These are phyloP conservation scores for Eufriesea mexicana DNA, from an alignment of 1,140 invertebrate genomes.

Conservation along the genomic window DNA sequence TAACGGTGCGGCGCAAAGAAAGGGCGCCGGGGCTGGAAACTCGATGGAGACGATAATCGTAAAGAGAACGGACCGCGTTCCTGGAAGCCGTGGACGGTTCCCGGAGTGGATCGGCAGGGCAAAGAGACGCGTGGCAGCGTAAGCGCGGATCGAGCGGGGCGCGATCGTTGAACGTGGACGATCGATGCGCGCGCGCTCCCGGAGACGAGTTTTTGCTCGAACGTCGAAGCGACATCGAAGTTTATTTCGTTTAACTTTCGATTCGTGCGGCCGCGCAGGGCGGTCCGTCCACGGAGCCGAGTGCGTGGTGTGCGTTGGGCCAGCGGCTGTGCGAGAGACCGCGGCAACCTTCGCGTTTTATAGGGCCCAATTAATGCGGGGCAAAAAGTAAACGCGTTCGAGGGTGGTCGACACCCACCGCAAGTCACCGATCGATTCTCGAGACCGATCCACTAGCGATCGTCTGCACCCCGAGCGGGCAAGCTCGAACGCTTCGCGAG, in stretches of 20 bases:
- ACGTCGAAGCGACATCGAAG: constrained; percentile 45
- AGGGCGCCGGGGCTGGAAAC: neutral
- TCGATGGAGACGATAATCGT: constrained; percentile 39
- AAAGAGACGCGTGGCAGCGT: constrained; percentile 31
- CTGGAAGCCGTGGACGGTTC: constrained; percentile 33
- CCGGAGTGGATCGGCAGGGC: constrained; percentile 26
- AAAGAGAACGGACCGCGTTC: constrained; percentile 23
- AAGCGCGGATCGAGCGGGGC: constrained; percentile 22
- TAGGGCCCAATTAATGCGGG: constrained; percentile 74
- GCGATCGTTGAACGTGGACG: constrained; percentile 41
- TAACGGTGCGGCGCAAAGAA: neutral
- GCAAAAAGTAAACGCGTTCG: constrained; percentile 72
- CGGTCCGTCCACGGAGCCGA: constrained; percentile 34
- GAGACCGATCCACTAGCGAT: too few species aligned
- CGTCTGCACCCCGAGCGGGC: too few species aligned
- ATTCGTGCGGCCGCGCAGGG: constrained; percentile 44
- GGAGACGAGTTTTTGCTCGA: constrained; percentile 76
- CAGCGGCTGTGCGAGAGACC: constrained; percentile 21
- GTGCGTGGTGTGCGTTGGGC: constrained; percentile 55
- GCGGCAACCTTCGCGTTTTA: constrained; percentile 70
- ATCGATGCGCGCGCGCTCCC: constrained; percentile 49
- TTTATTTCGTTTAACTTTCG: constrained; percentile 68
- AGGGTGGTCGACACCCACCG: constrained; percentile 75
- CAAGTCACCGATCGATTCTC: constrained; percentile 51
- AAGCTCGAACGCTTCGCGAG: too few species aligned